These are phyloP conservation scores for Neodiprion lecontei DNA, from an alignment of 1,140 invertebrate genomes.

Conservation along the genomic window DNA sequence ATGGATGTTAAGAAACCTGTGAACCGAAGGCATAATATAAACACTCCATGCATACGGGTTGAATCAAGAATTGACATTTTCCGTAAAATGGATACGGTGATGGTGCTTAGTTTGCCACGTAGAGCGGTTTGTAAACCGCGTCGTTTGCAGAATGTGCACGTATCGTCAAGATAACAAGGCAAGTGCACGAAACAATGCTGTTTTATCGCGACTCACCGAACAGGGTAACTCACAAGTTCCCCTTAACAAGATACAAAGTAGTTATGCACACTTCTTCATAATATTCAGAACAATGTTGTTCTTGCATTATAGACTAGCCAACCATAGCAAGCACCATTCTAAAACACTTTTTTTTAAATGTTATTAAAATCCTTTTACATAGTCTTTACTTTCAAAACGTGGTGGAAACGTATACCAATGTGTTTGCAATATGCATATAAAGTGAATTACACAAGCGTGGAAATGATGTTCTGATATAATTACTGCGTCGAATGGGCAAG, in stretches of 20 bases:
- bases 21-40: constrained; percentile 28
- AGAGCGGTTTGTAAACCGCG: not conserved
- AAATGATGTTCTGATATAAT: no score
- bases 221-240: not conserved
- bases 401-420: no score
- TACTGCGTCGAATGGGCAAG: no score
- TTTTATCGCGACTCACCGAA: not conserved
- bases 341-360: no score
- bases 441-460: no score
- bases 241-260: not conserved
- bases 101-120: not conserved
- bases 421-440: no score
- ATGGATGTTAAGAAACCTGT: constrained; percentile 56
- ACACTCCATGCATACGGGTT: not conserved
- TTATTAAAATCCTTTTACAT: no score
- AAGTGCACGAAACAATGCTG: not conserved
- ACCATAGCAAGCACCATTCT: no score
- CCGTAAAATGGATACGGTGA: not conserved
- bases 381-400: no score
- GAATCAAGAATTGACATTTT: not conserved
- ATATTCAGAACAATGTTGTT: no score
- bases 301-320: no score
- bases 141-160: not conserved
- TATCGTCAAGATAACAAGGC: not conserved
- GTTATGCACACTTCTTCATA: no score